Base-by-base conservation (phyloP, 2,888 invertebrate genomes). In the Netelia fuscicornis region DNA sequence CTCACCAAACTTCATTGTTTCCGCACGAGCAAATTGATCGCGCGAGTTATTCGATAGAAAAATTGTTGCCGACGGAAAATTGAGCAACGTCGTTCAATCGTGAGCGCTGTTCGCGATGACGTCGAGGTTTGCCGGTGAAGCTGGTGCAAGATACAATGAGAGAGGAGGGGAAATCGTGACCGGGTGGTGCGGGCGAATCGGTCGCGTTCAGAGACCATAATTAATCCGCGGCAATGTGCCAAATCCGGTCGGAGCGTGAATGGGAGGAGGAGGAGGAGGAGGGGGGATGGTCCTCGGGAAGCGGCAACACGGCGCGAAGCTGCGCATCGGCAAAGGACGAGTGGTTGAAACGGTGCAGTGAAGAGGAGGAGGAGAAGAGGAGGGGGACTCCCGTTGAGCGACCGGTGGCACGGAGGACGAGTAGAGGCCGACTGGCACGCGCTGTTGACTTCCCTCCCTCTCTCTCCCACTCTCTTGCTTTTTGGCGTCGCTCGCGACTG, bases 201-300 rank as follows among this genome's bases (percentile, higher is more conserved):
- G 60, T 76, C 84, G 82, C 84, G 82, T 75, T 67, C 72, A 77
- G 86, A 82, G 82, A 84, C 83, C 82, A 86, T 86, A 86, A 86
- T 86, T 86, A 86, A 86, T 84, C 86, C 86, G 56, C 76, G 86
- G 84, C 86, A 86, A 72, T 82, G 79, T 86, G 84, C 86, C 86
- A 86, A 84, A 84, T 79, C 68, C 78, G 84, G 71, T 56, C 23
- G 20, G 2, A 48, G 68, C 42, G 37, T 37, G 37, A 37, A 37
- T 37, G 37, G 37, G 0, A 0, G 37, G 10, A 10, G 25, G 37
- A 37, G 6, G 37, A 6, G 37, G 37, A 10, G 9, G 10, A 2
- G 20, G 52, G n/a, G 72, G 20, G 42, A 56, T 30, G 75, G 54
- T 74, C 62, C 54, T 80, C 75, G 71, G 75, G 83, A 65, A 75